Evolutionary conservation across 2,113 vertebrate species (phyloP), one percentile per base, ranked within the genome.

Genomic region (Cavia porcellus): DNA sequence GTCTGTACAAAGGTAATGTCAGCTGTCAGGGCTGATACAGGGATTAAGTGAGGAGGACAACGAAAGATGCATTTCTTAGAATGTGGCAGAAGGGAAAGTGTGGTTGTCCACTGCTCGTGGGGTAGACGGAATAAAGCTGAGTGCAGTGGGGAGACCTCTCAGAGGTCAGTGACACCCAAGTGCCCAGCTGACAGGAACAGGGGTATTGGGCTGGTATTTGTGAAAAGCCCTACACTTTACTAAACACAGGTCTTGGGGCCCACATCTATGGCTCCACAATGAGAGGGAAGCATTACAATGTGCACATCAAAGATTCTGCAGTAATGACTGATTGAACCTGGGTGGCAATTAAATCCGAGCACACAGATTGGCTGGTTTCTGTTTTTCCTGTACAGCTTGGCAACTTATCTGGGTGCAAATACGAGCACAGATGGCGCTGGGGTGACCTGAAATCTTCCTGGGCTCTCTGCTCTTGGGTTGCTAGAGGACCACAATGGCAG

Each of bases 401-500:
- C n/a, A 82, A 66, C 38, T 82, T 75, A 57, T 42, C 2, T 35
- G 19, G 64, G 50, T 94, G 66, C 64, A 94, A 38, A 50, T 50
- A 75, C 88, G 38, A 66, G 24, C 64, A 42, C 38, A 68, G 66
- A 83, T 75, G 75, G 32, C 75, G 75, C 25, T 59, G 38, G 55
- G 55, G 74, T 74, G 74, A 82, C 82, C 0, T 38, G 47, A 19
- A 59, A 38, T 59, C 35, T 87, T 87, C 74, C 64, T 14, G 62
- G 83, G 75, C 57, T 38, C 30, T 91, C 57, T 57, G 57, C 79
- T 84, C 83, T 75, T 83, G 90, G 50, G 50, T 87, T 86, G 66
- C 55, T 74, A 59, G 57, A 86, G 81, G 82, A 75, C 47, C 14
- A 14, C 28, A 25, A 59, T 42, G 83, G 24, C 82, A 13, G 30